A percentile compares a stretch with the other conserved stretches of the same genome.
These are phyloP conservation scores for Cecropterus lyciades DNA, from an alignment of 1,140 invertebrate species.

Conservation along the genomic window DNA sequence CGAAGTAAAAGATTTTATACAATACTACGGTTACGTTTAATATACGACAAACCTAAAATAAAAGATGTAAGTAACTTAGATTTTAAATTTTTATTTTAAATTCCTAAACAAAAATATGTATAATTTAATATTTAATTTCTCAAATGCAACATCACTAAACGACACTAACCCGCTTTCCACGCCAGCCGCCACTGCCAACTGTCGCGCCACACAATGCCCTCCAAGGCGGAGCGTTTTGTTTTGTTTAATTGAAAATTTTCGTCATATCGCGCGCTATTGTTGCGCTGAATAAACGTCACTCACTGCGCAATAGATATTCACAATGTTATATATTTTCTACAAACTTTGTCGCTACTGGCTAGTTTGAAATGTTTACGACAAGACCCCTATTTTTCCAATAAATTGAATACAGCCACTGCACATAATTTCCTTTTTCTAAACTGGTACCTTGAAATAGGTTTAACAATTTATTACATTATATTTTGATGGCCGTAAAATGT, in stretches of 20 bases:
- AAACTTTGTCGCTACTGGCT: no score
- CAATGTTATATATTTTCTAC: neutral
- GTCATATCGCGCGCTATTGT: conserved; percentile 64
- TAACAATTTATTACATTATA: no score
- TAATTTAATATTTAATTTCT: neutral
- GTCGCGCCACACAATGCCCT: conserved; percentile 63
- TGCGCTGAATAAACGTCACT: conserved; percentile 44
- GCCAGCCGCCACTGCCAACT: conserved; percentile 51
- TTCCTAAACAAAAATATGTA: neutral
- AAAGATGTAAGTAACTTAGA: no score
- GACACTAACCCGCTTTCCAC: conserved; percentile 34
- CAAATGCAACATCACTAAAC: conserved; percentile 17
- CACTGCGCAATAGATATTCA: conserved; percentile 36
- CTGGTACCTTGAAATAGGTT: no score
- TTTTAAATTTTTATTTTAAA: no score
- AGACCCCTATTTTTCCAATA: no score
- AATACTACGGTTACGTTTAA: no score
- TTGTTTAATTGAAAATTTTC: conserved; percentile 77
- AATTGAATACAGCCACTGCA: no score
- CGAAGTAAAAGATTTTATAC: no score
- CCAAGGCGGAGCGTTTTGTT: conserved; percentile 61
- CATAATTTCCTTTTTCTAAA: no score
- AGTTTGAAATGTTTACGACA: neutral
- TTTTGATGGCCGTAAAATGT: no score
- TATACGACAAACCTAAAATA: no score